These are phyloP conservation scores for Bimastos eiseni DNA, from an alignment of 2,888 invertebrate genomes.

Conservation along the genomic window DNA sequence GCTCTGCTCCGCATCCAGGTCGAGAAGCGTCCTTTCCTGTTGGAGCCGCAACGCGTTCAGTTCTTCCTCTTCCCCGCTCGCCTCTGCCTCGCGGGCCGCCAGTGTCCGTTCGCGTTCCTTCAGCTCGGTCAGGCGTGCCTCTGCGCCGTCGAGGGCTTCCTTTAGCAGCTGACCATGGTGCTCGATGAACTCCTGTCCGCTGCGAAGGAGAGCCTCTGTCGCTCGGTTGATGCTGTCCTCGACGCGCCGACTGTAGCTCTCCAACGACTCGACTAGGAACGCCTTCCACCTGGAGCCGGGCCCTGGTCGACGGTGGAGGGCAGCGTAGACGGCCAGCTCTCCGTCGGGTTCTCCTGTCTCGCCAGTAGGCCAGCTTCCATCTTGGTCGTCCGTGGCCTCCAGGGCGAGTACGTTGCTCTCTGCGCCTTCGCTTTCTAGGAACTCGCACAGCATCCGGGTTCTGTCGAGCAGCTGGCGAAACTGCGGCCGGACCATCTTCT, in stretches of 20 bases:
- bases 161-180: conserved; percentile 32
- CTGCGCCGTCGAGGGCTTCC: conserved; percentile 20
- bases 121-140: conserved; percentile 28
- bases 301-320: conserved; percentile 37
- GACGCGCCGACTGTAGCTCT: conserved; percentile 29
- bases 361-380: conserved; percentile 41
- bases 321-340: conserved; percentile 40
- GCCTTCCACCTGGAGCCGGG: conserved; percentile 35
- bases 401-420: conserved; percentile 42
- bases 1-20: neutral
- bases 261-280: conserved; percentile 31
- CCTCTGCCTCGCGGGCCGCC: conserved; percentile 17
- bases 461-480: conserved; percentile 43
- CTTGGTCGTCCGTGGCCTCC: conserved; percentile 36
- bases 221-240: conserved; percentile 32
- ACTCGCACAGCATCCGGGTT: conserved; percentile 39
- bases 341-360: conserved; percentile 44
- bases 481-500: conserved; percentile 43
- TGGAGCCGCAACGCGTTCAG: neutral
- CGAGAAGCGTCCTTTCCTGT: neutral
- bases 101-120: conserved; percentile 33
- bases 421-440: neutral
- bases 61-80: neutral
- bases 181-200: conserved; percentile 31
- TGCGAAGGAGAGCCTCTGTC: conserved; percentile 37